Conservation (phyloP, 2,797 vertebrate species). For the Bradypodion ventrale region DNA sequence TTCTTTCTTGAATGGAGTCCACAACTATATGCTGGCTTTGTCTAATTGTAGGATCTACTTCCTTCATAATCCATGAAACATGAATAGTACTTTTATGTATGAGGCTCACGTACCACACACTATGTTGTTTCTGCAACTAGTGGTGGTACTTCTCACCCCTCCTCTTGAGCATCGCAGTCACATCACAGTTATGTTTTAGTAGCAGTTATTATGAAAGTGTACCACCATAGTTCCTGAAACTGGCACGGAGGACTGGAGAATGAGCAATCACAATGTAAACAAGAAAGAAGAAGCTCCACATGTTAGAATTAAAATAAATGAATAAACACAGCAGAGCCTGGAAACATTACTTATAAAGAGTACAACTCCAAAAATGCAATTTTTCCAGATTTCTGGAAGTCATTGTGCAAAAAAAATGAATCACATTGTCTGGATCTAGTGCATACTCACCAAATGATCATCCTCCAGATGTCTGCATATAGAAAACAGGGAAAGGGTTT, state of each 20-base stretch:
- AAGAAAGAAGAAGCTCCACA: background rate
- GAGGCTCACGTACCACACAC: background rate
- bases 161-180: background rate
- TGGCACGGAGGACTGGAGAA: background rate
- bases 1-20: background rate
- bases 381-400: too few species aligned
- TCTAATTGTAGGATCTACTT: background rate
- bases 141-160: background rate
- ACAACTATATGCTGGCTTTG: too few species aligned
- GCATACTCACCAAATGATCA: too few species aligned
- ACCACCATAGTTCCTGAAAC: background rate
- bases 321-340: background rate
- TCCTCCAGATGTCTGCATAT: too few species aligned
- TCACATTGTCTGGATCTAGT: too few species aligned
- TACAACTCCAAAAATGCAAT: too few species aligned
- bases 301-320: background rate
- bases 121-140: background rate
- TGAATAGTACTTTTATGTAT: background rate
- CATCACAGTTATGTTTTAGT: background rate
- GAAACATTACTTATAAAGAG: too few species aligned
- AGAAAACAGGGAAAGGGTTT: too few species aligned
- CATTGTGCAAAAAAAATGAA: too few species aligned
- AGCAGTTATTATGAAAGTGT: background rate
- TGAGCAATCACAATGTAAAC: background rate
- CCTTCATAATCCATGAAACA: background rate